Evolutionary conservation across 2,888 invertebrate genomes (phyloP).

Genomic region (Heliconius sara): DNA sequence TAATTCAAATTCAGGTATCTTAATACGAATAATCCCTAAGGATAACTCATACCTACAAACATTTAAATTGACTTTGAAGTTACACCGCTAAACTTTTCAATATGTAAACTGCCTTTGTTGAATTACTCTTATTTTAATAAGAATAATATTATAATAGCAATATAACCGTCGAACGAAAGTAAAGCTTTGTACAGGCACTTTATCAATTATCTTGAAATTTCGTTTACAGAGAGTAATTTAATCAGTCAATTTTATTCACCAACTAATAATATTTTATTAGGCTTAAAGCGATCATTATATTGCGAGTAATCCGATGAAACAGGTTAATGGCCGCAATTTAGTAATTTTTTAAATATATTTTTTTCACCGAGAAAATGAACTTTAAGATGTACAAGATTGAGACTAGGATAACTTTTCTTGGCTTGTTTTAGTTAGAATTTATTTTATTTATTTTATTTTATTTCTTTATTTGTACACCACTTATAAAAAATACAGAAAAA

Average conservation of each 20-base stretch:
- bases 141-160: slow-evolving; percentile 8
- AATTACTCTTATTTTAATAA: background rate
- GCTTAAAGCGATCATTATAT: background rate
- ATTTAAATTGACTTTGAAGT: slow-evolving; percentile 7
- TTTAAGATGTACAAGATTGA: background rate
- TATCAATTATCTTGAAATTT: slow-evolving; percentile 8
- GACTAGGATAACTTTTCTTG: background rate
- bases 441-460: too few relatives aligned
- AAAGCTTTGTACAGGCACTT: slow-evolving; percentile 10
- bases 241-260: slow-evolving; percentile 8
- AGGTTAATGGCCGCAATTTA: background rate
- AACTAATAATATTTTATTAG: background rate
- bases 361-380: background rate
- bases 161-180: background rate
- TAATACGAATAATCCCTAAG: background rate
- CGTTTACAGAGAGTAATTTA: slow-evolving; percentile 16
- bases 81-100: background rate
- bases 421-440: background rate
- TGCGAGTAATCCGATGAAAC: background rate
- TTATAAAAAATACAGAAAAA: too few relatives aligned
- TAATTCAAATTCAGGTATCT: too few relatives aligned
- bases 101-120: background rate
- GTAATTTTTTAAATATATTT: background rate
- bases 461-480: too few relatives aligned
- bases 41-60: background rate